A percentile compares a stretch with the other conserved stretches of the same genome.
Conservation (phyloP, 2,113 vertebrate species). For the Ramphastos sulfuratus region DNA sequence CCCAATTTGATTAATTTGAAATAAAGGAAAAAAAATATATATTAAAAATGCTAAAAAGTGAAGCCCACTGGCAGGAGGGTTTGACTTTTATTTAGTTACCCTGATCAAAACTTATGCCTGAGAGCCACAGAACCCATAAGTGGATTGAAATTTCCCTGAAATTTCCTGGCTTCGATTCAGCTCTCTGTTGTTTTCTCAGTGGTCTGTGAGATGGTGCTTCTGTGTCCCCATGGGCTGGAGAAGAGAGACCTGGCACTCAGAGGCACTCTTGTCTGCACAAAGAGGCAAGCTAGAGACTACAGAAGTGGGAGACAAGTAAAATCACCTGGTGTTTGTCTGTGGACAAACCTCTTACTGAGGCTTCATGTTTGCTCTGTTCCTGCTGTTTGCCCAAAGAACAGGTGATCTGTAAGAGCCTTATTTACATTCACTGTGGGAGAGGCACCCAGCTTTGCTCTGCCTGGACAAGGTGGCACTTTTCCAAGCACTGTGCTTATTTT, state of each 20-base stretch:
- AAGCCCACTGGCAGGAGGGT: background rate
- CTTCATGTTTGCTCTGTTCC: background rate
- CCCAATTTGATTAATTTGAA: background rate
- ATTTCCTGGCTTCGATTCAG: background rate
- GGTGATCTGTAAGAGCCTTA: constrained; percentile 6
- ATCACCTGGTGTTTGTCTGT: background rate
- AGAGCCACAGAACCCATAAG: background rate
- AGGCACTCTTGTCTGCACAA: background rate
- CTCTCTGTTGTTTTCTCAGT: background rate
- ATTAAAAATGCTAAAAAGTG: background rate
- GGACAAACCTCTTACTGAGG: background rate
- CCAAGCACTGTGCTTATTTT: background rate
- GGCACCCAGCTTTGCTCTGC: background rate
- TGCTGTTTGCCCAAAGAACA: constrained; percentile 25
- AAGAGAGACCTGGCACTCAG: background rate
- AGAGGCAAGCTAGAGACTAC: background rate
- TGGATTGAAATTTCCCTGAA: background rate
- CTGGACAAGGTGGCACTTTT: background rate
- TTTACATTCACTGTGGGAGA: background rate
- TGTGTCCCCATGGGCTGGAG: background rate
- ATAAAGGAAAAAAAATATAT: background rate
- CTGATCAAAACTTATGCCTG: background rate
- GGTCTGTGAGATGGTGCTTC: background rate
- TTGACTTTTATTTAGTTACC: background rate
- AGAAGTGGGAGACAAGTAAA: background rate